Base-by-base conservation (phyloP, 37 sponge, comb jelly and placozoan species). In the Tethya wilhelma region DNA sequence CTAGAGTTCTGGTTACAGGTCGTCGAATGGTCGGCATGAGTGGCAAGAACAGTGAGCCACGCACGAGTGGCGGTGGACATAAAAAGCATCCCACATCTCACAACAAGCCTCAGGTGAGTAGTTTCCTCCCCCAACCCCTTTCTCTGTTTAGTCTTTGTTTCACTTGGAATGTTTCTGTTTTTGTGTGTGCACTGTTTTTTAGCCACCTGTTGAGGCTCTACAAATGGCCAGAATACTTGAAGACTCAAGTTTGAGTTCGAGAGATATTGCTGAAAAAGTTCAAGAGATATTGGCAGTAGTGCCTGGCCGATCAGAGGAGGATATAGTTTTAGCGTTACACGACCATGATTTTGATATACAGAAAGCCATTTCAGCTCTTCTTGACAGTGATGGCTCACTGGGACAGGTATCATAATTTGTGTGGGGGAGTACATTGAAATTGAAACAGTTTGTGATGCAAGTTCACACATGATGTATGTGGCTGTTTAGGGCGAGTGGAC, bases 171-270 rank as follows among this genome's bases (percentile, higher is more conserved):
- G 55, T 9, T 49, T 49, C 9, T 49, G 14, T 14, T 49, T 9
- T 49, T 19, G 55, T 49, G 14, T n/a, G 55, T 49, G 55, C 55
- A 49, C 14, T 14, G 14, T 19, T 49, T n/a, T n/a, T n/a, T 44
- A 84, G 86, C 77, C 90, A 6, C 69, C 90, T 34, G 73, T 73
- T 7, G 90, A 90, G 56, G 86, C 86, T n/a, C 59, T 90, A 17
- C 75, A 84, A 29, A 57, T 90, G 59, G 90, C 90, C n/a, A 59
- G 71, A 29, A 79, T 90, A 19, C 65, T 90, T 12, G 79, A 69
- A 6, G 80, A 79, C 38, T 25, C 7, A 1, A 36, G 14, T 28
- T 34, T 57, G 9, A 20, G 29, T 41, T 63, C 80, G 6, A 30
- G 33, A 0, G 81, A 90, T 63, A n/a, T 84, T 31, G 44, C 57